Conservation (phyloP, 2,113 vertebrate genomes). For the Stigmatopora argus region DNA sequence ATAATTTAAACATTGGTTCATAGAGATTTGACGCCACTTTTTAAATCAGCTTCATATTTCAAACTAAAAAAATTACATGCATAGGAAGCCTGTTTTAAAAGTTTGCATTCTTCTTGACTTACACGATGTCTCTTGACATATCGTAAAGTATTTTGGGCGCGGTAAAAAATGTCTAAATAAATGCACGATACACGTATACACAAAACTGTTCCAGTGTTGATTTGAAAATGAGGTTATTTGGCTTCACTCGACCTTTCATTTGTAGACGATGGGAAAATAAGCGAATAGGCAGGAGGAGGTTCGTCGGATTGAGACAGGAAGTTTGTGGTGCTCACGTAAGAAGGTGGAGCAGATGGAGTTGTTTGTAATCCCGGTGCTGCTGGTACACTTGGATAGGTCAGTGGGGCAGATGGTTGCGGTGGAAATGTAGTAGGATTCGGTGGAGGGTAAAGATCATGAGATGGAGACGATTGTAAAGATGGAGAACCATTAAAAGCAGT, state of each 20-base stretch:
- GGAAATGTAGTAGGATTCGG: slow-evolving; percentile 17
- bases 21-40: not conserved
- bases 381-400: not conserved
- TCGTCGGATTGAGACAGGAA: slow-evolving; percentile 53
- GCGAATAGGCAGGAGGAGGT: slow-evolving; percentile 47
- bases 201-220: not conserved
- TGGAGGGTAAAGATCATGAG: slow-evolving; percentile 38
- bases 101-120: not conserved
- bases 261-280: slow-evolving; percentile 39
- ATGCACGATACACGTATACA: too few species aligned
- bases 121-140: not conserved
- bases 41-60: not conserved
- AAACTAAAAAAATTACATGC: not conserved
- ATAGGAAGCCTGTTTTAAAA: not conserved
- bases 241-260: slow-evolving; percentile 6
- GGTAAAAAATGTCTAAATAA: too few species aligned
- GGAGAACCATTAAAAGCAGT: slow-evolving; percentile 32
- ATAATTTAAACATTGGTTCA: not conserved
- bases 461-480: slow-evolving; percentile 32
- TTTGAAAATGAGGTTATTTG: slow-evolving; percentile 11
- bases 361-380: not conserved
- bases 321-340: slow-evolving; percentile 38
- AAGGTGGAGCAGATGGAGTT: slow-evolving; percentile 34
- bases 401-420: slow-evolving; percentile 14
- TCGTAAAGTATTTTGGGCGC: too few species aligned